Evolutionary conservation across 2,888 invertebrate species (phyloP), one percentile per base, ranked within the genome.

Genomic region (Lepidochrysops patricia): DNA sequence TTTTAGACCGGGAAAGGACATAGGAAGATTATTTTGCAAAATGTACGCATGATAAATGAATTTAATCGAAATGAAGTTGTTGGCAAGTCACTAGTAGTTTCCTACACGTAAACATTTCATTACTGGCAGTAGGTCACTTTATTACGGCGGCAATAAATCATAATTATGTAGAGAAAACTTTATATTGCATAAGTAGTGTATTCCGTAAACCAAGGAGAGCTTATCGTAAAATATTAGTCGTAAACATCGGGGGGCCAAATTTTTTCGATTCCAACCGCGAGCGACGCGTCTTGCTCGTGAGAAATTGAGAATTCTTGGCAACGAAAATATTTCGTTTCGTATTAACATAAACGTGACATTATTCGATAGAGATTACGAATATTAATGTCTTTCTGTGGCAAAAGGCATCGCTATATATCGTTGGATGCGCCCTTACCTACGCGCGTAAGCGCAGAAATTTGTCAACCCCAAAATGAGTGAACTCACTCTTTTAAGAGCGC

Each of bases 221-320:
- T 54, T 27, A 9, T 3, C 23, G 32, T 19, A 54, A 32, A 54
- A 54, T 54, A 54, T 54, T 54, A 54, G 54, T 29, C 54, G 19
- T 54, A 54, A 32, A 19, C 19, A 9, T 15, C 27, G 15, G 54
- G 4, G 32, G 4, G 54, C 54, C 54, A 54, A 32, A 32, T 19
- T 13, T 29, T 15, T 32, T 29, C 19, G 29, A 19, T 54, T 29
- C 29, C 54, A 54, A 15, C 54, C 13, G 27, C 9, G 43, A 12
- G 52, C 52, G 52, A 15, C 52, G 52, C 52, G 52, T 27, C 52
- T 29, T n/a, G 52, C 9, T 26, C 13, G 52, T 15, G 52, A 27
- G 52, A 52, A 52, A 27, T 52, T 15, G 52, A 27, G 52, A 52
- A 52, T 52, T 52, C 52, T 52, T 52, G 52, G 52, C 52, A 52